Evolutionary conservation across 2,888 invertebrate genomes (phyloP), one percentile per base, ranked within the genome.

Genomic region (Piscicola geometra): DNA sequence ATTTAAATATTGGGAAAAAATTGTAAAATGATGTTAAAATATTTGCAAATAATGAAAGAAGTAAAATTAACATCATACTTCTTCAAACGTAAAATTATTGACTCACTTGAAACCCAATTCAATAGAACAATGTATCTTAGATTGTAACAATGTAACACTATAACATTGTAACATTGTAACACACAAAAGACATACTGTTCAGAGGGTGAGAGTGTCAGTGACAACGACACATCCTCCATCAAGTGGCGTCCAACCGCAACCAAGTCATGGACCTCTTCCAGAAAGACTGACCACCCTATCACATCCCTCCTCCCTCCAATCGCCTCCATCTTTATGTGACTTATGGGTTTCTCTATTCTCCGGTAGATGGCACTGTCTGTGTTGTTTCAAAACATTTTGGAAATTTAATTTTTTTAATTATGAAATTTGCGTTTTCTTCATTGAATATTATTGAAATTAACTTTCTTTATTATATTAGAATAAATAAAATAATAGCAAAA

Each of bases 261-360:
- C 12, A 71, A 33, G 25, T 71, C 30, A 71, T 28, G 41, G 30
- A 71, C 32, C 12, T 32, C 32, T 25, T 25, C 32, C 52, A 71
- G n/a, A 33, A 71, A 50, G n/a, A 25, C 28, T 1, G 71, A 71
- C 71, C 71, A 71, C 12, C 25, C 52, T 21, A 71, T 32, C 30
- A 30, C 52, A 25, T 71, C 41, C n/a, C 52, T 71, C 21, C 71
- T 50, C 1, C 71, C 71, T 32, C 52, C 50, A 33, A 30, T 30
- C 25, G 71, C 71, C 9, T 47, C 25, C 21, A 9, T 50, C 15
- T 47, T 52, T 28, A 71, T 28, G 15, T 52, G 21, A 25, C 28
- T 30, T 21, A 71, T 50, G n/a, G 25, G 32, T 25, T 52, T 52
- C 32, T 71, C 71, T 32, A 71, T 47, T 12, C 28, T 52, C 32